phyloP scores from a whole-genome alignment of 1,140 invertebrate genomes.

The Microplitis demolitor region DNA sequence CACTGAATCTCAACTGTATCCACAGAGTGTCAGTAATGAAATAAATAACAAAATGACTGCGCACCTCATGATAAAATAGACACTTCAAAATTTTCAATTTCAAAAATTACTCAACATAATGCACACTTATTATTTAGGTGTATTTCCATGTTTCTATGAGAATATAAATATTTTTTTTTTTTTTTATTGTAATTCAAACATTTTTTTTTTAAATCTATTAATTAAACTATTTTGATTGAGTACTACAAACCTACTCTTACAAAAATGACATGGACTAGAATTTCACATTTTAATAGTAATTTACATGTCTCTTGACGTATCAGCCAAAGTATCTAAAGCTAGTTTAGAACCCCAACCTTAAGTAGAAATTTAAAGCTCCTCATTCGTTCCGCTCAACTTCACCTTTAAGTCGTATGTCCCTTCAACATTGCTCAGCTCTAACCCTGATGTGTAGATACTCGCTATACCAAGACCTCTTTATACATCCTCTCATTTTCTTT shows the following conservation, averaged over 20 bases:
- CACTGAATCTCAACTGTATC: no score
- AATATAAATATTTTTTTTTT: no score
- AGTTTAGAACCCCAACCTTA: constrained; percentile 16
- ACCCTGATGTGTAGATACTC: background rate
- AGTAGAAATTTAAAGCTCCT: constrained; percentile 26
- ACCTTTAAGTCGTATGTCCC: constrained; percentile 12
- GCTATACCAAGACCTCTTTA: background rate
- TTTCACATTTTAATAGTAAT: constrained; percentile 16
- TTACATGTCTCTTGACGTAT: constrained; percentile 19
- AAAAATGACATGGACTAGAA: constrained; percentile 4
- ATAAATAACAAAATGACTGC: no score
- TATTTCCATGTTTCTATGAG: no score
- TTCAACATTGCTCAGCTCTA: constrained; percentile 12
- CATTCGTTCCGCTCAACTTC: constrained; percentile 7
- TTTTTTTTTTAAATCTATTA: background rate
- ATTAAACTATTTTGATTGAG: background rate
- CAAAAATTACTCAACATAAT: no score
- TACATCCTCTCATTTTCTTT: background rate
- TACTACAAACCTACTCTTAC: background rate
- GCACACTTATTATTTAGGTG: no score
- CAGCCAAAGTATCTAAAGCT: background rate
- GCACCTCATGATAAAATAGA: no score
- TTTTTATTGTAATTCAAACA: background rate
- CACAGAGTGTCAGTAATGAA: no score
- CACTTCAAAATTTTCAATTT: no score